Evolutionary conservation across 2,888 invertebrate genomes (phyloP).

Genomic region (Lochmaea capreae): DNA sequence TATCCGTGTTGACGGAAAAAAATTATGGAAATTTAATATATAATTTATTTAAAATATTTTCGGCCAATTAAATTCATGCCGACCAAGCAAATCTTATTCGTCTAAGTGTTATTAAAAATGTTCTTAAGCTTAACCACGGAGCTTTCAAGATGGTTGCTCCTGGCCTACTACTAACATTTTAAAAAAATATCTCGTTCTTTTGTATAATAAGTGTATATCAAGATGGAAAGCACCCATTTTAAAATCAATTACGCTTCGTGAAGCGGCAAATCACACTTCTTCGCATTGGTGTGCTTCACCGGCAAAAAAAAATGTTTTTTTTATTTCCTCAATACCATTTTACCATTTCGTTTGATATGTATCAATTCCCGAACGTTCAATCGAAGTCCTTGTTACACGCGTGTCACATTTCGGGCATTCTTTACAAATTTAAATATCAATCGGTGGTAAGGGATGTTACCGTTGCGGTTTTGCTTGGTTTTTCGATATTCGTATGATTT

Average conservation of each 20-base stretch:
- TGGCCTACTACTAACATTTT: too few species aligned
- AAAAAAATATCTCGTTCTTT: too few species aligned
- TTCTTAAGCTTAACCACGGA: too few species aligned
- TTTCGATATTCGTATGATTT: background rate
- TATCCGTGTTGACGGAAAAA: too few species aligned
- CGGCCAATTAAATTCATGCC: too few species aligned
- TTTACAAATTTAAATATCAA: slow-evolving; percentile 38
- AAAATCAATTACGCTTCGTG: background rate
- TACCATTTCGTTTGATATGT: slow-evolving; percentile 17
- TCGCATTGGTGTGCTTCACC: background rate
- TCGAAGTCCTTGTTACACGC: slow-evolving; percentile 22
- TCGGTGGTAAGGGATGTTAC: slow-evolving; percentile 30
- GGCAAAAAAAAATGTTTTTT: slow-evolving; percentile 13
- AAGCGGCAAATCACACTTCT: slow-evolving; percentile 1
- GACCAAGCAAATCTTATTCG: too few species aligned
- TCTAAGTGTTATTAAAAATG: too few species aligned
- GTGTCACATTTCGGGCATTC: slow-evolving; percentile 25
- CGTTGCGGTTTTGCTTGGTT: slow-evolving; percentile 20
- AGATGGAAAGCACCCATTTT: background rate
- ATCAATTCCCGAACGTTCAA: slow-evolving; percentile 18
- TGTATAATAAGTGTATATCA: background rate
- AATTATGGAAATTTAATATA: too few species aligned
- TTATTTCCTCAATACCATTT: slow-evolving; percentile 18
- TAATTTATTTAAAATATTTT: too few species aligned
- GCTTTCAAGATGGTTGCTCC: too few species aligned